phyloP scores from a whole-genome alignment of 2,113 vertebrate genomes.

The Pogonocichla stellata region DNA sequence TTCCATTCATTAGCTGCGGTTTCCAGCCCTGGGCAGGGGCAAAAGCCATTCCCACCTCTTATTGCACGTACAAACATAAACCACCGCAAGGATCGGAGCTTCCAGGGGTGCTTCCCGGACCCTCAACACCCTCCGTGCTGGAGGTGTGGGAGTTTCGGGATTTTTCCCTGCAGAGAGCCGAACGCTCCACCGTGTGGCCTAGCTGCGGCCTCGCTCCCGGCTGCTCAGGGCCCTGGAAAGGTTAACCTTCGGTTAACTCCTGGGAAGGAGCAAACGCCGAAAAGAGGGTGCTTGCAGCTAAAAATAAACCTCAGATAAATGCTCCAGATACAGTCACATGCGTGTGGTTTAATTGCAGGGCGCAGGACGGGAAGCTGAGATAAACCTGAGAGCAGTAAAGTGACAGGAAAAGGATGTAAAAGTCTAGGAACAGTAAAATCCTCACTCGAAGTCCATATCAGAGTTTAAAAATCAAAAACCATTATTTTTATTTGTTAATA shows the following conservation, averaged over 20 bases:
- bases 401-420: background rate
- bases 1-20: no score
- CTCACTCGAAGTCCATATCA: background rate
- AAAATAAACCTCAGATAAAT: background rate
- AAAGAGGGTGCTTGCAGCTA: background rate
- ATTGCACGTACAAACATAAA: background rate
- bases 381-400: background rate
- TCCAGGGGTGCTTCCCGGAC: fast-evolving
- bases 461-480: background rate
- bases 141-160: background rate
- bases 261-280: background rate
- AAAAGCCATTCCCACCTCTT: background rate
- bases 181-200: constrained; percentile 43
- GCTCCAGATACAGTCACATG: fast-evolving
- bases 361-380: background rate
- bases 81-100: fast-evolving
- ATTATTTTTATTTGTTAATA: background rate
- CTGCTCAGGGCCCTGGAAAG: background rate
- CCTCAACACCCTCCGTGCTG: fast-evolving
- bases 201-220: fast-evolving
- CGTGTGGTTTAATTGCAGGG: background rate
- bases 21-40: background rate
- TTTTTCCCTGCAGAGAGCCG: background rate
- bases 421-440: background rate
- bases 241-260: background rate